Evolutionary conservation across 2,888 invertebrate species (phyloP), one percentile per base, ranked within the genome.

Genomic region (Drosophila nigritarsus): DNA sequence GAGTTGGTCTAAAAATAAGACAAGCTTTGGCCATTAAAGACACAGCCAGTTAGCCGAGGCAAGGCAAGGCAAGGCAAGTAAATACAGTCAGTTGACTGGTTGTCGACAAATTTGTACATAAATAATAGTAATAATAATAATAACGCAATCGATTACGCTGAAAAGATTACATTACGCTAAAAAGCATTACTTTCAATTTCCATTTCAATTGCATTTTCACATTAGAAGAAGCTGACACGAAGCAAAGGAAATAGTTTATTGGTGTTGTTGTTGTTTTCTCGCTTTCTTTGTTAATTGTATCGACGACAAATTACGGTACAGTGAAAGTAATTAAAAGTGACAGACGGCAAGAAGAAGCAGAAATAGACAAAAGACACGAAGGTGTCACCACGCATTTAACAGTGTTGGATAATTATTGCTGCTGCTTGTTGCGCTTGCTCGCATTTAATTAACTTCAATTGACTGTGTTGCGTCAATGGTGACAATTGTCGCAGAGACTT

Each of bases 391-490:
- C 53, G 53, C 71, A 66, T 69, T 85, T 71, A 66, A 63, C 63
- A 62, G 68, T 68, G 67, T 65, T 68, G 67, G 56, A 72, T 84
- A 85, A 74, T 78, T 65, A 68, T 69, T 72, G 15, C 40, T 20
- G 40, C 30, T 32, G 42, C 30, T 20, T 69, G 71, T 70, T 82
- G 70, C 66, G 48, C 75, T 45, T 53, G 63, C 69, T 72, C 77
- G 73, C 71, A 76, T 87, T 84, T 87, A 87, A 84, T 84, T 84
- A 89, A 89, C 82, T 89, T 73, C 87, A 80, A 86, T 88, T 84
- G 88, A 13, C 34, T 48, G 18, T 49, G 69, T 84, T 84, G 87
- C 87, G 89, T 84, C 89, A 84, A 84, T 89, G 82, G 68, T 71
- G 89, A 89, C 87, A 84, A 84, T 87, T 89, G 84, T 56, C 56